These are phyloP conservation scores for Lepidocolaptes lacrymiger DNA, from an alignment of 2,797 vertebrate species.

Conservation along the genomic window DNA sequence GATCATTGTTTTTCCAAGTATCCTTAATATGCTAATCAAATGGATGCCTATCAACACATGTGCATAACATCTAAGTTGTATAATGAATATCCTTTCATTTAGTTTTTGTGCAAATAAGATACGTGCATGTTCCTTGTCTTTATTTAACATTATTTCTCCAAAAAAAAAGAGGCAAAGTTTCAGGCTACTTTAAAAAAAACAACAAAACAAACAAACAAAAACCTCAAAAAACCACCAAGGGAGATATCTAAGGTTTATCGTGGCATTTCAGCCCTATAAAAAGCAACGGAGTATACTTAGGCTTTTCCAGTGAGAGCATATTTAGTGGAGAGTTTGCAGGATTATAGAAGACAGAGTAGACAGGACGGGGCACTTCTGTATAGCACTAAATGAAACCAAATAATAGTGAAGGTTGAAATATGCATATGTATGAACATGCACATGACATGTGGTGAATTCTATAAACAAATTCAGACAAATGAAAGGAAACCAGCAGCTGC, in stretches of 20 bases:
- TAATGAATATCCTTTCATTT: background rate
- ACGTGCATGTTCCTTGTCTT: background rate
- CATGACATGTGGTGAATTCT: background rate
- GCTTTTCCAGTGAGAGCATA: background rate
- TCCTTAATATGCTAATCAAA: background rate
- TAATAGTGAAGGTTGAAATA: background rate
- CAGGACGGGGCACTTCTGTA: fast-evolving
- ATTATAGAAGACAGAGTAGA: fast-evolving
- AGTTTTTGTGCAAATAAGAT: background rate
- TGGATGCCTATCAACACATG: background rate
- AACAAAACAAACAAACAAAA: background rate
- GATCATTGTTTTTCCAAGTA: background rate
- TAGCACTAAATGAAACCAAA: background rate
- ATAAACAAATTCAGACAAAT: background rate
- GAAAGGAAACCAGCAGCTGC: background rate
- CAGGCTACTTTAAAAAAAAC: background rate
- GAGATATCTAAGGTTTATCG: background rate
- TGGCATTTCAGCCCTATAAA: background rate
- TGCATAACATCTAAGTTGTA: background rate
- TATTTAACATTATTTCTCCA: background rate
- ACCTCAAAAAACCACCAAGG: too few species aligned
- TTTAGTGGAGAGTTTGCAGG: background rate
- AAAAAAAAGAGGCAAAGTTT: background rate
- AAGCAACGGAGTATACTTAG: background rate
- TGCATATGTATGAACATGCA: background rate